These are phyloP conservation scores for Papilio xuthus DNA, from an alignment of 1,140 invertebrate genomes.

Conservation along the genomic window DNA sequence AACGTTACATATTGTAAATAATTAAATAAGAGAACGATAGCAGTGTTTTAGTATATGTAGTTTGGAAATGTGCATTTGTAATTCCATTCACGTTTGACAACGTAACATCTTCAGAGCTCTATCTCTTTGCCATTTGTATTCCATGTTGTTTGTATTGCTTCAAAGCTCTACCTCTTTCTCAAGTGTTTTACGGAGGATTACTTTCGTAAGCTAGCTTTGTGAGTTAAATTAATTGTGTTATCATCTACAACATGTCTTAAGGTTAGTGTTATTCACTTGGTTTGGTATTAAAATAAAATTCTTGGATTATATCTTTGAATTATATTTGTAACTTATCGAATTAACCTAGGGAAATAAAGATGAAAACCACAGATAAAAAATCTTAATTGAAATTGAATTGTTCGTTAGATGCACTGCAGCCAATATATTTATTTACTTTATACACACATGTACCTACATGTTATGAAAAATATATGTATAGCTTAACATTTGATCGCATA, in stretches of 20 bases:
- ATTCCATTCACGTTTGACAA: background rate
- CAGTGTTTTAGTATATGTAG: background rate
- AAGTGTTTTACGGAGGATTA: background rate
- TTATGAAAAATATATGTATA: no score
- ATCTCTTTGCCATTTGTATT: conserved; percentile 19
- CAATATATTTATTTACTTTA: no score
- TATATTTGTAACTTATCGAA: no score
- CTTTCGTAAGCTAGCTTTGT: conserved; percentile 5
- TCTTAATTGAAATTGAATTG: no score
- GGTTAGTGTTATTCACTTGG: background rate
- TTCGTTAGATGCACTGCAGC: no score
- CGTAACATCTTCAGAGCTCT: conserved; percentile 12
- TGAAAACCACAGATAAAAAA: no score
- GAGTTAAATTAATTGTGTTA: background rate
- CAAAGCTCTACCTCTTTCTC: background rate
- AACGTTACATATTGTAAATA: background rate
- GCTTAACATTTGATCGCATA: background rate
- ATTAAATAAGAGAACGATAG: background rate
- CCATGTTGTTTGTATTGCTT: conserved; percentile 29
- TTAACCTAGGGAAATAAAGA: no score
- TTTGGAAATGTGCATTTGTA: conserved; percentile 2
- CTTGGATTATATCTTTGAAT: no score
- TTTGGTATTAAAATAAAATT: no score
- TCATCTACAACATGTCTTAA: conserved; percentile 6
- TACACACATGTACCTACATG: no score